phyloP scores from a whole-genome alignment of 53 echinoderm and acorn worm species.

The Astropecten irregularis region DNA sequence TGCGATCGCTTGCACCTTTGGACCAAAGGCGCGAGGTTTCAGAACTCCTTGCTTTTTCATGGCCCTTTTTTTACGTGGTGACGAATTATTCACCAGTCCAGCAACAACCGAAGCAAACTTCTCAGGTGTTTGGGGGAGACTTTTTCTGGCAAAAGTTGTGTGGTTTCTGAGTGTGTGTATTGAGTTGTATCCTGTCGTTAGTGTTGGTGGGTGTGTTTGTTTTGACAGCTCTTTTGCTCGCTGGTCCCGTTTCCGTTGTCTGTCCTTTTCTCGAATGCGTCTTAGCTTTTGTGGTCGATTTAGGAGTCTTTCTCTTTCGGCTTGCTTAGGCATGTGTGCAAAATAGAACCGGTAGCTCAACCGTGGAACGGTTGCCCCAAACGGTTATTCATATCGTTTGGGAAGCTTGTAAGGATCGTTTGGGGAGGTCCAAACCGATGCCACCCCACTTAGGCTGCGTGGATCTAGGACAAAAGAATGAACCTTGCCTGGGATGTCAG shows the following conservation, averaged over 20 bases:
- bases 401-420: too few species aligned
- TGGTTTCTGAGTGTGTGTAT: neutral
- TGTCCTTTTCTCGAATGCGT: neutral
- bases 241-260: neutral
- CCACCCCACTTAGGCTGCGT: too few species aligned
- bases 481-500: too few species aligned
- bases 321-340: too few species aligned
- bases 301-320: neutral
- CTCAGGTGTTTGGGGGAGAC: neutral
- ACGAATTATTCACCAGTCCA: neutral
- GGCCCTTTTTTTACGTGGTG: constrained; percentile 17
- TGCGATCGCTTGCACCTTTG: neutral
- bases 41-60: neutral
- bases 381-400: too few species aligned
- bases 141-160: neutral
- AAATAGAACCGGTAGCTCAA: too few species aligned
- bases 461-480: too few species aligned
- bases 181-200: neutral
- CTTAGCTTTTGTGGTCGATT: constrained; percentile 6
- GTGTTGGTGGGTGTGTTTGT: neutral
- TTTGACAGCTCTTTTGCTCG: neutral
- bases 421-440: too few species aligned
- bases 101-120: constrained; percentile 19
- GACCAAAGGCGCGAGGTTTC: neutral
- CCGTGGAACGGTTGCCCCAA: too few species aligned